Conservation (phyloP, 2,797 vertebrate species). For the Hydrolagus colliei region DNA sequence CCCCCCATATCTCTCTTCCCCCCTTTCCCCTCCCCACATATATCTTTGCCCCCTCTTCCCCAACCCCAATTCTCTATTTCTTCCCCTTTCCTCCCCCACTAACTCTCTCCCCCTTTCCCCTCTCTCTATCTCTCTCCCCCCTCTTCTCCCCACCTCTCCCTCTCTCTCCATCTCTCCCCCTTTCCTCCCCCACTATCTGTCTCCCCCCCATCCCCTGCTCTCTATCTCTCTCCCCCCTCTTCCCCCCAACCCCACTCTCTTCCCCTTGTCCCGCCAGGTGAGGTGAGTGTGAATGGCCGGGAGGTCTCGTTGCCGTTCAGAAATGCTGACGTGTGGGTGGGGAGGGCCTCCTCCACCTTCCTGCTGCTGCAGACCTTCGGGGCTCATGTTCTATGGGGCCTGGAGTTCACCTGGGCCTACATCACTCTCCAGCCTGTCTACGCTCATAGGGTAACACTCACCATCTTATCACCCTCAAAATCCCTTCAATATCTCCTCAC, state of each 20-base stretch:
- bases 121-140: background rate
- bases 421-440: constrained; percentile 74
- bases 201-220: too few species aligned
- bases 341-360: constrained; percentile 67
- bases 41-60: background rate
- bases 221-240: accelerated
- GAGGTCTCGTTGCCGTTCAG: constrained; percentile 62
- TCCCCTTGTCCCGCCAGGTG: constrained; percentile 47
- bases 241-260: background rate
- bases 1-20: too few species aligned
- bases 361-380: constrained; percentile 67
- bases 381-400: constrained; percentile 72
- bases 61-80: accelerated
- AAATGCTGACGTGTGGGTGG: constrained; percentile 56
- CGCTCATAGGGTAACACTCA: constrained; percentile 61
- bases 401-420: constrained; percentile 60
- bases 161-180: too few species aligned
- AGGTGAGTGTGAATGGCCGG: constrained; percentile 61
- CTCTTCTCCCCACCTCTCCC: accelerated
- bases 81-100: too few species aligned
- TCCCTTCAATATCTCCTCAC: background rate
- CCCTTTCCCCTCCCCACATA: accelerated
- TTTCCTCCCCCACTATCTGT: too few species aligned
- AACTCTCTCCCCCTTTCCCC: background rate
- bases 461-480: accelerated